Conservation (phyloP, 2,797 vertebrate species). For the Peromyscus melanophrys region DNA sequence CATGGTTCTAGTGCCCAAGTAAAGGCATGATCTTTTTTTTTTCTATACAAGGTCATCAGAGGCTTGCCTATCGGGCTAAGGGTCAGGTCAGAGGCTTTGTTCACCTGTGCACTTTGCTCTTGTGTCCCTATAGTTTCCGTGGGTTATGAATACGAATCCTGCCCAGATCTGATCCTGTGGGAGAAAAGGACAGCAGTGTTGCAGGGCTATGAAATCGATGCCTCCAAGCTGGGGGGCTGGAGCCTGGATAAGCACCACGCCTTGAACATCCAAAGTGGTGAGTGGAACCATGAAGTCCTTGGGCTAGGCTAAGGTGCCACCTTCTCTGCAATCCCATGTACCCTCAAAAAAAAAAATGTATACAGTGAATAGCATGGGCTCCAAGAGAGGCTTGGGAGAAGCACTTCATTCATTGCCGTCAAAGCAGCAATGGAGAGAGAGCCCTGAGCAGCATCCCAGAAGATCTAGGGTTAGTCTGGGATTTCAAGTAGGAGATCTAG, state of each 20-base stretch:
- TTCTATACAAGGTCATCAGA: not conserved
- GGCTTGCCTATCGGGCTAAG: not conserved
- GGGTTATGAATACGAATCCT: constrained; percentile 99
- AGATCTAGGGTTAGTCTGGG: not conserved
- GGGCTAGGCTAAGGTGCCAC: not conserved
- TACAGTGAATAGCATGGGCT: not conserved
- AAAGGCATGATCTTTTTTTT: not conserved
- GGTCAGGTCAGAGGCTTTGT: not conserved
- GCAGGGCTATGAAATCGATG: constrained; percentile 97
- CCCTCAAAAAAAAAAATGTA: not conserved
- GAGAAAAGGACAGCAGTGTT: constrained; percentile 98
- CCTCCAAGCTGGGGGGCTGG: constrained; percentile 98
- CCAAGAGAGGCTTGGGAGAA: rapidly evolving
- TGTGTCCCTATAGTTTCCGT: constrained; percentile 93
- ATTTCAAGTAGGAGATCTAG: not conserved
- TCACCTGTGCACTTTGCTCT: constrained; percentile 58
- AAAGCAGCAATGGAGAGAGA: not conserved
- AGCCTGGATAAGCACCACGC: constrained; percentile 97
- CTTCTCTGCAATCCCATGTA: rapidly evolving
- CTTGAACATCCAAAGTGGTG: constrained; percentile 98
- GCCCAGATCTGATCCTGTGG: constrained; percentile 98
- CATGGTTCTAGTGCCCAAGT: not conserved
- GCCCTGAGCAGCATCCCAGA: not conserved
- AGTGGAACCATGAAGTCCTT: constrained; percentile 79
- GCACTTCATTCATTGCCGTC: not conserved